These are phyloP conservation scores for Myotis pilosus DNA, from an alignment of 2,797 vertebrate genomes.

Conservation along the genomic window DNA sequence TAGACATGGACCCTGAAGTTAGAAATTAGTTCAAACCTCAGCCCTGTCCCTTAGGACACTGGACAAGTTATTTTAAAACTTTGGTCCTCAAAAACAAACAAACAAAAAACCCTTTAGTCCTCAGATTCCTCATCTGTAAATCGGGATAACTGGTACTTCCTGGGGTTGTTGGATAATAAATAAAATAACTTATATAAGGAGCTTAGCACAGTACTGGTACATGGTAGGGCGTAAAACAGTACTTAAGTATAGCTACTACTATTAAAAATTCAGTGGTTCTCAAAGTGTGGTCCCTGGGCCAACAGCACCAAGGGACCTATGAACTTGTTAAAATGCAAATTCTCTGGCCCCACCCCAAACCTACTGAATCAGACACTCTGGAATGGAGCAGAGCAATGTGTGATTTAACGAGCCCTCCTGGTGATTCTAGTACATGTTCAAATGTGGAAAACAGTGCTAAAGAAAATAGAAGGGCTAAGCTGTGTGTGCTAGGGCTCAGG, in stretches of 20 bases:
- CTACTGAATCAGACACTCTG: background rate
- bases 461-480: background rate
- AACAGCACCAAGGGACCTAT: background rate
- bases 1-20: background rate
- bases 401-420: background rate
- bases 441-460: background rate
- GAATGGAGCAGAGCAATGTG: background rate
- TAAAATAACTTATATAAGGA: background rate
- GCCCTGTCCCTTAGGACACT: background rate
- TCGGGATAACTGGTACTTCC: background rate
- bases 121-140: background rate
- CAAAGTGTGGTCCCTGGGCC: background rate
- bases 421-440: background rate
- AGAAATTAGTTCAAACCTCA: constrained; percentile 13
- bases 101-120: background rate
- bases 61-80: background rate
- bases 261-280: background rate
- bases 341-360: background rate
- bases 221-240: background rate
- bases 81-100: background rate
- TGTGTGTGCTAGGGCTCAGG: background rate
- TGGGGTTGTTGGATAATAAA: background rate
- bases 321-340: background rate
- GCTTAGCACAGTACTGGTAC: background rate
- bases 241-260: background rate